Base-by-base conservation (phyloP, 2,888 invertebrate species). In the Polymixis flavicincta region DNA sequence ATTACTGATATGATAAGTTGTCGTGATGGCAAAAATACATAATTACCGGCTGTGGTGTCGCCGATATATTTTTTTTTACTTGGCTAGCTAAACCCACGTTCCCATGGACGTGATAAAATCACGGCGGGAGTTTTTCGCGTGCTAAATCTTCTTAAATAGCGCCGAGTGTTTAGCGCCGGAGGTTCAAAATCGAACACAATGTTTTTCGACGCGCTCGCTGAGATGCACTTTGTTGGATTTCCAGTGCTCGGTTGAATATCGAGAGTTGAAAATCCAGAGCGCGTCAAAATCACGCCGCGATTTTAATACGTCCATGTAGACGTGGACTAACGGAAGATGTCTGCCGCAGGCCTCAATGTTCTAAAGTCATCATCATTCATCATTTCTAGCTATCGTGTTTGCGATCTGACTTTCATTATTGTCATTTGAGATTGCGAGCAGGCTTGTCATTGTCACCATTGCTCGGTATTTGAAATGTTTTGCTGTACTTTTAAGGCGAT, bases 281-380 rank as follows among this genome's bases (percentile, higher is more conserved):
- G 11, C 42, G 9, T 13, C 3, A 45, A 45, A 45, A 45, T 45
- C 42, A 11, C 42, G 42, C 11, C 42, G 42, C 2, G 11, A 45
- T 45, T 45, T 45, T 45, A 45, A 13, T 45, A 45, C 42, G 42
- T 45, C 42, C 42, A 2, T 45, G 42, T 45, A 45, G 37, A 45
- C 11, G 11, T 45, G 11, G 42, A 45, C 42, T 45, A 71, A 66
- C 61, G 48, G 25, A 67, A 70, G 54, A 50, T 80, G 66, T 71
- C 42, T 68, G 52, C 65, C 74, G 48, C 54, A 61, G 65, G 52
- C 65, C 75, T 52, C 54, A 61, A 67, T 80, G 71, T 48, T 57
- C 19, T 37, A 48, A 13, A 57, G 32, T 50, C 63, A 80, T 80
- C 71, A 78, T 68, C 59, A 60, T 83, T 83, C 55, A 76, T 65